Evolutionary conservation across 2,113 vertebrate species (phyloP).

Genomic region (Chionomys nivalis): DNA sequence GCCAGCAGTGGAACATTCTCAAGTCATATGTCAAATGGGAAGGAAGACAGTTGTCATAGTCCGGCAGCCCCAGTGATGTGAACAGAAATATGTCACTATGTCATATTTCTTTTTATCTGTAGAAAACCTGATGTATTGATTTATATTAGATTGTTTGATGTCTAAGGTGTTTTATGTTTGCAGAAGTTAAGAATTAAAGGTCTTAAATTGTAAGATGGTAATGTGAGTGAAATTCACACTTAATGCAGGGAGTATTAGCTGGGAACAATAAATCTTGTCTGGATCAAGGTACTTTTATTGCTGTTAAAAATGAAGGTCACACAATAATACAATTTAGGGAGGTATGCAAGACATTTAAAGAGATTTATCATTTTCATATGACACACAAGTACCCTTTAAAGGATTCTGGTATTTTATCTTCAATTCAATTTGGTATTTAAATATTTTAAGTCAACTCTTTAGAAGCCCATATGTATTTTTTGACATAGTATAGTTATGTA

Average conservation of each 20-base stretch:
- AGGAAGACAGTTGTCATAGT: constrained; percentile 79
- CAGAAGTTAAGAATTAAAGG: constrained; percentile 85
- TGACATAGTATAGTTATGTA: constrained; percentile 16
- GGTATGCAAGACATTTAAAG: constrained; percentile 72
- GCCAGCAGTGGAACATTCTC: constrained; percentile 82
- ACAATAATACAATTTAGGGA: constrained; percentile 79
- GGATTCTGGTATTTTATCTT: constrained; percentile 65
- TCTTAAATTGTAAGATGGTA: constrained; percentile 81
- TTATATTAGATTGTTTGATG: constrained; percentile 80
- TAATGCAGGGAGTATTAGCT: constrained; percentile 84
- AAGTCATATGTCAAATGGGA: constrained; percentile 89
- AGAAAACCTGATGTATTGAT: constrained; percentile 77
- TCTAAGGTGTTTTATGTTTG: constrained; percentile 69
- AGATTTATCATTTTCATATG: constrained; percentile 71
- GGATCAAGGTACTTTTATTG: constrained; percentile 77
- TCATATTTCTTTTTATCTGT: constrained; percentile 81
- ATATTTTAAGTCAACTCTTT: constrained; percentile 58
- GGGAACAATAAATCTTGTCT: constrained; percentile 89
- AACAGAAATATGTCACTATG: constrained; percentile 85
- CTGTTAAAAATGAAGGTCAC: constrained; percentile 89
- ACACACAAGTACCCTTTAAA: constrained; percentile 64
- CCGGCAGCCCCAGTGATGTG: constrained; percentile 76
- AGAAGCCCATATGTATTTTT: constrained; percentile 29
- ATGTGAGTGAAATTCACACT: constrained; percentile 87
- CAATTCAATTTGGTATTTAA: constrained; percentile 68